These are phyloP conservation scores for Solenopsis fugax DNA, from an alignment of 1,140 invertebrate species.

Conservation along the genomic window DNA sequence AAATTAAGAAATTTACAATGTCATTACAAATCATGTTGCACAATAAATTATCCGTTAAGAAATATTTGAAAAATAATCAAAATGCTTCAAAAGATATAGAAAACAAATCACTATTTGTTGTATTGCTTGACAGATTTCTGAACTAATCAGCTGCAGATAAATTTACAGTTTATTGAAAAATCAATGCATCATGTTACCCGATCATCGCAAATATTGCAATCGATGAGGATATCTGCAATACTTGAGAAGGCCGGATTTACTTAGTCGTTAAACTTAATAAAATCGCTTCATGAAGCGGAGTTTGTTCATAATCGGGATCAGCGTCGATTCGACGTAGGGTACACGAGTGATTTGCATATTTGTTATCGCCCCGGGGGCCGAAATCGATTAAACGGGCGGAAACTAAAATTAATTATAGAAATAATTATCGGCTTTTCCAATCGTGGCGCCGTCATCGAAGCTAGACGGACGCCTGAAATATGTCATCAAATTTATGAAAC, in stretches of 20 bases:
- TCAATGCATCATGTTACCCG: not conserved
- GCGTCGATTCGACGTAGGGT: slow-evolving; percentile 52
- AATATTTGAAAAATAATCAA: no score
- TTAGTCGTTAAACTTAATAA: slow-evolving; percentile 59
- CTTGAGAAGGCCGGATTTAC: slow-evolving; percentile 55
- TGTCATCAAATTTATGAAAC: slow-evolving; percentile 21
- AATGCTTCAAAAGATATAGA: not conserved
- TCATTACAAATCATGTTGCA: not conserved
- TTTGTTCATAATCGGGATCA: slow-evolving; percentile 66
- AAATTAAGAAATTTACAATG: not conserved
- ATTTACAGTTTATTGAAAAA: not conserved
- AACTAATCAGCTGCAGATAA: not conserved
- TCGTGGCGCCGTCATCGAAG: not conserved
- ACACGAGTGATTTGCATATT: slow-evolving; percentile 68
- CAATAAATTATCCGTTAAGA: not conserved
- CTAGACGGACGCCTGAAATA: slow-evolving; percentile 3
- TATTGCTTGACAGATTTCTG: not conserved
- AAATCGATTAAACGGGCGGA: slow-evolving; percentile 54
- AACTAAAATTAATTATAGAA: slow-evolving; percentile 62
- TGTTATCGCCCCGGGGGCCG: slow-evolving; percentile 54
- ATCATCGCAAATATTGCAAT: not conserved
- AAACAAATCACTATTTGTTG: not conserved
- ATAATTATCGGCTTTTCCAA: slow-evolving; percentile 48
- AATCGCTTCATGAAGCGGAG: slow-evolving; percentile 42
- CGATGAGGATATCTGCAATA: slow-evolving; percentile 23